Base-by-base conservation (phyloP, 2,113 vertebrate genomes). In the Electrona antarctica region DNA sequence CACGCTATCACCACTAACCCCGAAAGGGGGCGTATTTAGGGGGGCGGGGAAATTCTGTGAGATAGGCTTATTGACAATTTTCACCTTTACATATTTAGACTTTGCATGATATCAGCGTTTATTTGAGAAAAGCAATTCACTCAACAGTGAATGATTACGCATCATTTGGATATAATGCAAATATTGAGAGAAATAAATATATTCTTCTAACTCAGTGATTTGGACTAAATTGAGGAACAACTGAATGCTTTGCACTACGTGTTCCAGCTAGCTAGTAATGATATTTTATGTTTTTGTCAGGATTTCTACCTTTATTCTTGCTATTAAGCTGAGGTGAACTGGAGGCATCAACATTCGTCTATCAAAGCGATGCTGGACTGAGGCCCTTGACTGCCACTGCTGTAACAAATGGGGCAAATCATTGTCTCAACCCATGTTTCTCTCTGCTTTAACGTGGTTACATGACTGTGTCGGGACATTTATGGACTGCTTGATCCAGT, bases 361-460 rank as follows among this genome's bases (percentile, higher is more conserved):
- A 85, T 89, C 85, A 81, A 86, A 89, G 78, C 85, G 73, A 84
- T 84, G 82, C 81, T 83, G 82, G 84, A 85, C 67, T 82, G 76
- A 81, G 82, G 85, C 83, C 80, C 65, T 74, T 79, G 80, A 85
- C 87, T 84, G 87, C 73, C 76, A 72, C 81, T 11, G 74, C 73
- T 62, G 80, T 87, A 88, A 89, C 80, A 88, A 90, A 87, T 89
- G 81, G 87, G 77, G 61, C 79, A 83, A 87, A 89, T 88, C 86
- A 88, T 90, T 90, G 87, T 88, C 87, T 86, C 85, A 78, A 82
- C 64, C 85, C 86, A 86, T 90, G 89, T 92, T 90, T 84, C 85
- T 87, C 75, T 87, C 85, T 85, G 70, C 87, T 85, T 84, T 93
- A 92, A 93, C 87, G 82, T 85, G 87, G 88, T 93, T 93, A 93